phyloP scores from a whole-genome alignment of 2,888 invertebrate species.

The Teleogryllus oceanicus region DNA sequence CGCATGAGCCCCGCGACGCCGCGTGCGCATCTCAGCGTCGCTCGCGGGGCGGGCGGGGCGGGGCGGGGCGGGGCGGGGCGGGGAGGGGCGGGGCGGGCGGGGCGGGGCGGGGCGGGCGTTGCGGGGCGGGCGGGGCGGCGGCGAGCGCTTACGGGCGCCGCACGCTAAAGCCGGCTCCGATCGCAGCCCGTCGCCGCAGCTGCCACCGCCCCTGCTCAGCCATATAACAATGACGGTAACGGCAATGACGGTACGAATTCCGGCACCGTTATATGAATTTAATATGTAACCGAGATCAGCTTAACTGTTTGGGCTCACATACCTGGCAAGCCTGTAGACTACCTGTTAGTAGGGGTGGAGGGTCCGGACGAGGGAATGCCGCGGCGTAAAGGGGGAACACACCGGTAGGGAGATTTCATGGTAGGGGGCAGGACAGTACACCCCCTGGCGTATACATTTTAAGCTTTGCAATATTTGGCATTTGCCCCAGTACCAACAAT shows the following conservation, averaged over 20 bases:
- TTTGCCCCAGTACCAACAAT: slow-evolving; percentile 26
- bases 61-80: neutral
- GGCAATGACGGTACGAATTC: slow-evolving; percentile 18
- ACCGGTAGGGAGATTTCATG: slow-evolving; percentile 28
- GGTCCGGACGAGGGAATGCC: neutral
- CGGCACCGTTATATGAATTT: neutral
- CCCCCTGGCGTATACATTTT: slow-evolving; percentile 25
- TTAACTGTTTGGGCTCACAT: slow-evolving; percentile 11
- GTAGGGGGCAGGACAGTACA: slow-evolving; percentile 20
- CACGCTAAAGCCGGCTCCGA: neutral
- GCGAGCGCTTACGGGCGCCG: neutral
- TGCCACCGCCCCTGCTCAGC: neutral
- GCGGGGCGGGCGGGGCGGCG: neutral
- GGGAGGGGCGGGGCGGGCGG: neutral
- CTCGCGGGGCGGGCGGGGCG: too few relatives aligned
- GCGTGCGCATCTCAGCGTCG: too few relatives aligned
- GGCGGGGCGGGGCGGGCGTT: neutral
- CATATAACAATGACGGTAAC: slow-evolving; percentile 2
- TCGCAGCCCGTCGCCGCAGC: neutral
- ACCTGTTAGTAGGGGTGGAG: slow-evolving; percentile 12
- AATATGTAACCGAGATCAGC: slow-evolving; percentile 18
- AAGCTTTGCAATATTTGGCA: slow-evolving; percentile 32
- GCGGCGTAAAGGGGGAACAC: slow-evolving; percentile 21
- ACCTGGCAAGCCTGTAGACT: slow-evolving; percentile 3
- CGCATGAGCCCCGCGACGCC: too few relatives aligned